These are phyloP conservation scores for Allygus modestus DNA, from an alignment of 2,888 invertebrate species.

Conservation along the genomic window DNA sequence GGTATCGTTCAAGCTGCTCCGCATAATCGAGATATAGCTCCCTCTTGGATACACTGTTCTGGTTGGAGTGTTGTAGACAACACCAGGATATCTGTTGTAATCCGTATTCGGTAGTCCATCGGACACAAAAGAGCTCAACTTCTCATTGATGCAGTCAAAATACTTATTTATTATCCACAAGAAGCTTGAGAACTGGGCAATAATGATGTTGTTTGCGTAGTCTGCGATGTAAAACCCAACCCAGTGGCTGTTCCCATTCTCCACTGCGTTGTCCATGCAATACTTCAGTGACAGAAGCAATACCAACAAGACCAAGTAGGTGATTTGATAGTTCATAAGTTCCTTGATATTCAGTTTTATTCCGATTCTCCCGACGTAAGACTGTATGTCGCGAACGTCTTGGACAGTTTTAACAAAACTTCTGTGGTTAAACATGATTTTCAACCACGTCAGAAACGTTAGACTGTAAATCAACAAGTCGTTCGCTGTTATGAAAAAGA, in stretches of 20 bases:
- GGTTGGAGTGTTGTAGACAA: background rate
- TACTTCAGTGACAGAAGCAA: background rate
- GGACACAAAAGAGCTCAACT: background rate
- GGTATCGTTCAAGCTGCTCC: background rate
- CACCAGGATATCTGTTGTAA: background rate
- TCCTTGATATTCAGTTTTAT: background rate
- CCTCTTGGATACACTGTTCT: background rate
- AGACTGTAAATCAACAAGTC: conserved; percentile 28
- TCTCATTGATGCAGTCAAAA: background rate
- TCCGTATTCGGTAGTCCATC: background rate
- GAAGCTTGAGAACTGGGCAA: conserved; percentile 27
- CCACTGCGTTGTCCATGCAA: background rate
- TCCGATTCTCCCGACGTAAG: background rate
- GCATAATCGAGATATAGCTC: background rate
- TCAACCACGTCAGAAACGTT: conserved; percentile 5
- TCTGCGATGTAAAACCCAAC: conserved; percentile 49
- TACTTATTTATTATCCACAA: conserved; percentile 36
- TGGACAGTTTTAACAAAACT: conserved; percentile 10
- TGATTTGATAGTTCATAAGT: background rate
- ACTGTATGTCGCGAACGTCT: background rate
- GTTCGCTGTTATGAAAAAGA: conserved; percentile 26
- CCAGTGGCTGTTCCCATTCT: conserved; percentile 47
- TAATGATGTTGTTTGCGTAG: conserved; percentile 22
- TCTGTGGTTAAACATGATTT: background rate
- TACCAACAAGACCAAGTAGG: conserved; percentile 1